Percentiles rank a stretch among this genome's conserved stretches.
Conservation (phyloP, 2,113 vertebrate genomes). For the Dipodomys spectabilis region DNA sequence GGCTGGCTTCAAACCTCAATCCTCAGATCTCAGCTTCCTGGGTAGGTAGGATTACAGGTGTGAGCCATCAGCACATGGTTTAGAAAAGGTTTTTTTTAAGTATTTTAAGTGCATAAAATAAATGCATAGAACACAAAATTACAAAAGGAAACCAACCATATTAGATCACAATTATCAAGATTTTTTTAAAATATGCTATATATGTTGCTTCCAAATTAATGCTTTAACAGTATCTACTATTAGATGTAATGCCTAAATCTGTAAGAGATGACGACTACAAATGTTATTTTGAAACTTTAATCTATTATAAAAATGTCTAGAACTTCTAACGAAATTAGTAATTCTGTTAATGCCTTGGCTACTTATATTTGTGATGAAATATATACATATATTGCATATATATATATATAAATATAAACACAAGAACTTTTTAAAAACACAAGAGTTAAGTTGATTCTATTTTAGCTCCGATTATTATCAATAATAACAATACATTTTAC, state of each 20-base stretch:
- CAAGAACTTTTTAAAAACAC: background rate
- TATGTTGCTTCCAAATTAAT: background rate
- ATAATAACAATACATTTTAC: background rate
- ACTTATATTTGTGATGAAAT: too few relatives aligned
- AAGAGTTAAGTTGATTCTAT: slow-evolving; percentile 1
- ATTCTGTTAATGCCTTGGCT: too few relatives aligned
- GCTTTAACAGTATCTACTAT: slow-evolving; percentile 29
- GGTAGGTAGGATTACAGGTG: too few relatives aligned
- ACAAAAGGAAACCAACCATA: slow-evolving; percentile 20
- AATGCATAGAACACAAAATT: background rate
- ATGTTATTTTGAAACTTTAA: background rate
- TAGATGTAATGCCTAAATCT: slow-evolving; percentile 9
- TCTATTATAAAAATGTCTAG: too few relatives aligned
- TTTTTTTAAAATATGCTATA: background rate
- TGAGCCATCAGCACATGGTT: too few relatives aligned
- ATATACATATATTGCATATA: too few relatives aligned
- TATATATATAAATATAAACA: too few relatives aligned
- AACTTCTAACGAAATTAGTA: too few relatives aligned
- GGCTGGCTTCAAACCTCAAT: too few relatives aligned
- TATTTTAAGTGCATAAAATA: background rate
- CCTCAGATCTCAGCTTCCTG: too few relatives aligned
- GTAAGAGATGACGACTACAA: background rate
- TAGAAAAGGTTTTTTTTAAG: background rate
- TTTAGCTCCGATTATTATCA: background rate
- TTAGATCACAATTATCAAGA: slow-evolving; percentile 24